Evolutionary conservation across 1,140 invertebrate genomes (phyloP).

Genomic region (Steinernema feltiae): DNA sequence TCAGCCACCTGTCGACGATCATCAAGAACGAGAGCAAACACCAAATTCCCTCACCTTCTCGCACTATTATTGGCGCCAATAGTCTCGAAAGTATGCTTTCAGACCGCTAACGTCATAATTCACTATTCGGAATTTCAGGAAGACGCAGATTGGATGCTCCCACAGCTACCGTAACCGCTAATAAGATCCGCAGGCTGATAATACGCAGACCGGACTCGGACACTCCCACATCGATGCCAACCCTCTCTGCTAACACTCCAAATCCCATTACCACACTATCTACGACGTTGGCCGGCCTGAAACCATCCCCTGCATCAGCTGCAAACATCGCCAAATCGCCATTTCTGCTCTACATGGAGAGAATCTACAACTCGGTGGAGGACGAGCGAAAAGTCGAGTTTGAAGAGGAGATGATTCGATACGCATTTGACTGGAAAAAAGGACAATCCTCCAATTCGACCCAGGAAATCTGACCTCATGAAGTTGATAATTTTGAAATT

Average conservation of each 20-base stretch:
- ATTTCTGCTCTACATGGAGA: not conserved
- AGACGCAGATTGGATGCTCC: not conserved
- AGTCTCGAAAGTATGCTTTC: not conserved
- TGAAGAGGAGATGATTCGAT: not conserved
- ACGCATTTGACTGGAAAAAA: not conserved
- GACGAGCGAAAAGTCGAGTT: not conserved
- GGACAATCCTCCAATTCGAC: too few species aligned
- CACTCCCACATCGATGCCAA: not conserved
- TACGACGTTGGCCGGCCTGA: too few species aligned
- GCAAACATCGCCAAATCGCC: not conserved
- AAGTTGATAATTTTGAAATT: too few species aligned
- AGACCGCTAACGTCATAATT: too few species aligned
- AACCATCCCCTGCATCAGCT: too few species aligned
- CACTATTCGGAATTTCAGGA: not conserved
- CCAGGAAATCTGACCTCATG: too few species aligned
- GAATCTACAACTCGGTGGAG: not conserved
- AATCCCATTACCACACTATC: too few species aligned
- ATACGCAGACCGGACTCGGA: not conserved
- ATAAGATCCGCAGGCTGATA: not conserved
- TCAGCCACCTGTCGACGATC: not conserved
- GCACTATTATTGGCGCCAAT: not conserved
- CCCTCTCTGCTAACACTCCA: not conserved
- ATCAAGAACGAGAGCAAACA: not conserved
- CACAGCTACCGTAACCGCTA: not conserved
- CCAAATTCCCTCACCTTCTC: not conserved